A percentile compares a stretch with the other conserved stretches of the same genome.
These are phyloP conservation scores for Lordiphosa clarofinis DNA, from an alignment of 1,140 invertebrate genomes.

Conservation along the genomic window DNA sequence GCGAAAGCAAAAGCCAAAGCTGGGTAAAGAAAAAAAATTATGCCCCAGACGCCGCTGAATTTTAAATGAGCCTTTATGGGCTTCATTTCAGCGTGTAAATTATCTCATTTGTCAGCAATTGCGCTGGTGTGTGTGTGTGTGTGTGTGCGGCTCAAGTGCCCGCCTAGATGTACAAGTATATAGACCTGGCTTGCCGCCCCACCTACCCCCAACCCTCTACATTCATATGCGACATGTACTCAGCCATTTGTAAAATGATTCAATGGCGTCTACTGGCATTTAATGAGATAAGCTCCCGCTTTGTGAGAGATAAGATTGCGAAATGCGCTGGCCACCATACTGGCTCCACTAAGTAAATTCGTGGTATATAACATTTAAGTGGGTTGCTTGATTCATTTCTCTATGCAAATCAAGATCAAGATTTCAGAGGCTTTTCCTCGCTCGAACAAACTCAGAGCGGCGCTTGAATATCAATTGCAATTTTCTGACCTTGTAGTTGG, in stretches of 20 bases:
- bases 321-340: constrained; percentile 19
- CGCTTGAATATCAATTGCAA: no score
- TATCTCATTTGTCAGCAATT: constrained; percentile 78
- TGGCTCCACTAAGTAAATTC: constrained; percentile 32
- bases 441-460: no score
- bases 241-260: constrained; percentile 75
- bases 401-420: neutral
- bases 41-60: constrained; percentile 76
- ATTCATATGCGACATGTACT: constrained; percentile 66
- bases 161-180: constrained; percentile 35
- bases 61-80: constrained; percentile 78
- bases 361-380: constrained; percentile 32
- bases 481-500: no score
- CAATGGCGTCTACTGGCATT: constrained; percentile 71
- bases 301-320: constrained; percentile 28
- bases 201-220: constrained; percentile 16
- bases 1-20: constrained; percentile 41
- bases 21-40: constrained; percentile 61
- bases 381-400: constrained; percentile 35
- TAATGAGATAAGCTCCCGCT: constrained; percentile 70
- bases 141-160: constrained; percentile 49
- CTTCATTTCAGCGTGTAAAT: constrained; percentile 78
- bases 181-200: neutral
- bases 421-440: no score
- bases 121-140: constrained; percentile 46